Base-by-base conservation (phyloP, 2,888 invertebrate genomes). In the Campoplex nolae region DNA sequence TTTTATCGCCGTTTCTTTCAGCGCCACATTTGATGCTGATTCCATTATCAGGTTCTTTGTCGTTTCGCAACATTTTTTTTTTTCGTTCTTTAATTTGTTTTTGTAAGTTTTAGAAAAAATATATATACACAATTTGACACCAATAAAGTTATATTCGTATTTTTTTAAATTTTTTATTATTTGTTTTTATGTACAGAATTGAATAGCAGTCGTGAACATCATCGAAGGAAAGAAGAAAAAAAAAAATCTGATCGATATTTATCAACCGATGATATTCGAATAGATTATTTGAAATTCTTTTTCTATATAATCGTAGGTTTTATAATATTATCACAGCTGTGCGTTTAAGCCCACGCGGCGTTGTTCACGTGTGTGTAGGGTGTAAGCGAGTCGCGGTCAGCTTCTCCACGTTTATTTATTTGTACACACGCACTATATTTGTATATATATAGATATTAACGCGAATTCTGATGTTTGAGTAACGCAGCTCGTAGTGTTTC, bases 1-100 rank as follows among this genome's bases (percentile, higher is more conserved):
- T 91, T 58, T 87, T 87, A 8, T 89, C 90, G 38, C 90, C 91
- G 70, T 87, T 86, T 56, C 91, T 85, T 45, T 88, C 88, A 65
- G 92, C 75, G 23, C 92, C 92, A 86, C 94, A 93, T 88, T 93
- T 93, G 82, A 94, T 94, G 91, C 92, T 93, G 88, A 94, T 93
- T 70, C 94, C 94, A 91, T 93, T 93, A 91, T 93, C 94, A 86
- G 92, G 93, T 86, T 93, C 92, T 86, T 93, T 93, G 88, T 92
- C 92, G 83, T 90, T 91, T 86, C 89, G 91, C 91, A 92, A 92
- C 89, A 90, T 91, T 51, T 85, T 83, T 11, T 7, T 45, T 45
- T n/a, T 74, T 48, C 42, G 38, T 68, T 62, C 75, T 35, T 87
- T 70, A 71, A 73, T 68, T 51, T 56, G 38, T 76, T 35, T n/a